These are phyloP conservation scores for Melikaiella ostensackeni DNA, from an alignment of 2,888 invertebrate genomes.

Conservation along the genomic window DNA sequence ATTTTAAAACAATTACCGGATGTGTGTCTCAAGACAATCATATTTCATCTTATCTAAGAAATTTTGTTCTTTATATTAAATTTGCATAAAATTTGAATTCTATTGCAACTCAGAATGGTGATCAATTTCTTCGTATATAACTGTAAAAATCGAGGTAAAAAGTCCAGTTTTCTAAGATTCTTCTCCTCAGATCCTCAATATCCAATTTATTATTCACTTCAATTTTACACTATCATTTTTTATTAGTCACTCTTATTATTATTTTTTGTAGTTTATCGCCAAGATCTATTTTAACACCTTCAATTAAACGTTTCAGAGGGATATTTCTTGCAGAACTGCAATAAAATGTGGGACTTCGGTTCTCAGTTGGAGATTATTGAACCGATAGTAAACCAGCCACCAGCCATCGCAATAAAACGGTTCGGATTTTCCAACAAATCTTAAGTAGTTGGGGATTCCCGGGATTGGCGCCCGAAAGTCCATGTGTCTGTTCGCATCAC, in stretches of 20 bases:
- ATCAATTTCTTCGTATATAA: background rate
- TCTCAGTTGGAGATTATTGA: background rate
- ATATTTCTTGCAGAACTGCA: background rate
- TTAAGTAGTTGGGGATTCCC: constrained; percentile 4
- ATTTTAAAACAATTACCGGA: background rate
- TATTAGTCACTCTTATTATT: background rate
- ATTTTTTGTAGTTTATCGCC: background rate
- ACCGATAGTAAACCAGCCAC: background rate
- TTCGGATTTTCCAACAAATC: constrained; percentile 2
- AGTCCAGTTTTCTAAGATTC: background rate
- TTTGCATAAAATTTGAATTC: background rate
- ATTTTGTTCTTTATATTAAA: background rate
- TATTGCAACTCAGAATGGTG: background rate
- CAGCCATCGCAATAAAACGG: background rate
- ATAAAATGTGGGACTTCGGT: background rate
- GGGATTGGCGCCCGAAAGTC: background rate
- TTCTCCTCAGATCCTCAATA: background rate
- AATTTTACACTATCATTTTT: background rate
- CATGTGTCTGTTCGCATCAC: background rate
- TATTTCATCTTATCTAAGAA: background rate
- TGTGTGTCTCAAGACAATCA: background rate
- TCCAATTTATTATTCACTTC: background rate
- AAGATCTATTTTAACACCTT: background rate
- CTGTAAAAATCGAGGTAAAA: background rate
- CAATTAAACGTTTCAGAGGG: background rate